These are phyloP conservation scores for Laticauda colubrina DNA, from an alignment of 2,113 vertebrate genomes.

Conservation along the genomic window DNA sequence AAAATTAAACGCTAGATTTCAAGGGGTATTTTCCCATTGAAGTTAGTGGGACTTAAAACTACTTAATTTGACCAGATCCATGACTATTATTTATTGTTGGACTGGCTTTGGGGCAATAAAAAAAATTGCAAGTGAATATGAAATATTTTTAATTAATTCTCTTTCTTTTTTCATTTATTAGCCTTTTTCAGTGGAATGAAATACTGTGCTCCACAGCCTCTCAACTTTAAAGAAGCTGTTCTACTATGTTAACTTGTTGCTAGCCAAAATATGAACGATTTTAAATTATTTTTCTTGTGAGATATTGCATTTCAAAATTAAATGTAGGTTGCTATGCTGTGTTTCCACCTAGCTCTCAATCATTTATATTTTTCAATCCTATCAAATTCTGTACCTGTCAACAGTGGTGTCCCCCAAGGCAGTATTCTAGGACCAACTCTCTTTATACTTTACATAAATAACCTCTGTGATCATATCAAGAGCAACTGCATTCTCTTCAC, in stretches of 20 bases:
- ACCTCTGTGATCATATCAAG: too few species aligned
- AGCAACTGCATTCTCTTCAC: too few species aligned
- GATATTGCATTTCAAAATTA: conserved; percentile 71
- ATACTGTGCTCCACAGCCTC: conserved; percentile 3
- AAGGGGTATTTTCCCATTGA: neutral
- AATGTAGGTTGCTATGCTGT: conserved; percentile 63
- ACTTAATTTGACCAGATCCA: neutral
- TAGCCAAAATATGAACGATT: conserved; percentile 43
- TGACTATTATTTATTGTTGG: neutral
- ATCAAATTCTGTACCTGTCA: too few species aligned
- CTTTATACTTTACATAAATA: too few species aligned
- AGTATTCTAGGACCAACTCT: too few species aligned
- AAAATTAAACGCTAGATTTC: neutral
- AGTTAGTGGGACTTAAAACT: neutral
- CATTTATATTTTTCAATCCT: conserved; percentile 15
- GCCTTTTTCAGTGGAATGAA: neutral
- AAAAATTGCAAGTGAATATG: neutral
- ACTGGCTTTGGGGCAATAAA: neutral
- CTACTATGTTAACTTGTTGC: conserved; percentile 35
- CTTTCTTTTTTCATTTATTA: neutral
- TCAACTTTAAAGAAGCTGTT: conserved; percentile 35
- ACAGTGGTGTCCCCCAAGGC: too few species aligned
- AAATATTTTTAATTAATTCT: neutral
- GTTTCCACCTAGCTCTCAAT: conserved; percentile 74
- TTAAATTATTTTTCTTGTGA: conserved; percentile 60